Evolutionary conservation across 1,140 invertebrate species (phyloP), one percentile per base, ranked within the genome.

Genomic region (Drosophila tani): DNA sequence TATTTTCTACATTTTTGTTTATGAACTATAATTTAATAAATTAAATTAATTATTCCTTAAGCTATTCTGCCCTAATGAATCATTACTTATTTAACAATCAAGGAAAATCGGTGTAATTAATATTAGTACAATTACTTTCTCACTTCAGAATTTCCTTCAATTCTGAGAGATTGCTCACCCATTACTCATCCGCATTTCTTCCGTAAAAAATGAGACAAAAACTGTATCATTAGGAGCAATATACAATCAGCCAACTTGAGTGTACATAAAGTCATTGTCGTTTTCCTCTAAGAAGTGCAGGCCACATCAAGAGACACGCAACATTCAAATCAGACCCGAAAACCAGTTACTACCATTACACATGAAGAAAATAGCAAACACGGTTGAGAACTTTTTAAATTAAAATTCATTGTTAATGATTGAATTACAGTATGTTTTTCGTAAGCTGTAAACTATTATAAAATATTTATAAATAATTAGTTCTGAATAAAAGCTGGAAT

Each of bases 321-420:
- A 87, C 79, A 81, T 88, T 90, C 85, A 79, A 88, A 87, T 87
- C 84, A 88, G 68, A 57, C 55, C 29, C 80, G 17, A 75, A 81
- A 90, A 90, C 81, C 78, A 68, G 85, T 82, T 73, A 62, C 24
- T 46, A 41, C 8, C 41, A 55, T n/a, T 79, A 53, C 62, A 51
- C n/a, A 24, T n/a, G 41, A 45, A 14, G 17, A 47, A 21, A 71
- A 38, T 14, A 2, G 12, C 4, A 38, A 38, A 38, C 1, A 14
- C 6, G 35, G 4, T 38, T 14, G 17, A 21, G 17, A 46, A 46
- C 8, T 43, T 43, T 43, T 3, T 17, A 43, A 17, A 17, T 17
- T 8, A 17, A 5, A 17, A 8, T 43, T 43, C 9, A 3, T 11
- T 11, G 32, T 32, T 1, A 32, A 35, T 35, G 32, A 35, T 32